Evolutionary conservation across 2,797 vertebrate genomes (phyloP).

Genomic region (Enteromius treurensis): DNA sequence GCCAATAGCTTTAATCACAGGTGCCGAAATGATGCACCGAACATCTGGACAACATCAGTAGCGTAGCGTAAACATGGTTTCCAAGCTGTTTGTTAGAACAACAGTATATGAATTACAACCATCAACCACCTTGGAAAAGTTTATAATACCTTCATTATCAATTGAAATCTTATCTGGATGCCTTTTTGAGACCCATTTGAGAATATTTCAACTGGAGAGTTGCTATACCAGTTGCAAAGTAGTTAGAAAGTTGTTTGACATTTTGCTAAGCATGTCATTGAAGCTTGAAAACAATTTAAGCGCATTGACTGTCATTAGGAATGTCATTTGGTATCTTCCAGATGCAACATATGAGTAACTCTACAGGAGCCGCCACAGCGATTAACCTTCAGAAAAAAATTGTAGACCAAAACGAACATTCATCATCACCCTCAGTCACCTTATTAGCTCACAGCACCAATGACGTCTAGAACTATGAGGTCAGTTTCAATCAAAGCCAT

Average conservation of each 20-base stretch:
- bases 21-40: not conserved
- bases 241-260: not conserved
- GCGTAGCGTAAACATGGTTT: not conserved
- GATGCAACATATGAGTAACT: slow-evolving; percentile 25
- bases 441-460: not conserved
- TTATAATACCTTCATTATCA: not conserved
- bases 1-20: slow-evolving; percentile 29
- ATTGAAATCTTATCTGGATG: not conserved
- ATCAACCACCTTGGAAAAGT: not conserved
- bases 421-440: slow-evolving; percentile 11
- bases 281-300: not conserved
- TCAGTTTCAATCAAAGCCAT: slow-evolving; percentile 6
- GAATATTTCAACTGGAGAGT: not conserved
- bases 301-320: slow-evolving; percentile 14
- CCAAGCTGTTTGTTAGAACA: slow-evolving; percentile 4
- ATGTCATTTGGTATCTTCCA: slow-evolving; percentile 15
- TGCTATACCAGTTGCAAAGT: not conserved
- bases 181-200: not conserved
- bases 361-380: slow-evolving; percentile 29
- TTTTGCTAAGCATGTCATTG: not conserved
- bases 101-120: slow-evolving; percentile 1
- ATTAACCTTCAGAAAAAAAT: slow-evolving; percentile 52
- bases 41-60: slow-evolving; percentile 39
- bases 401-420: slow-evolving; percentile 11
- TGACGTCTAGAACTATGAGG: not conserved